Percentiles rank a stretch among this genome's conserved stretches.
Conservation (phyloP, 2,797 vertebrate genomes). For the Smutsia gigantea region DNA sequence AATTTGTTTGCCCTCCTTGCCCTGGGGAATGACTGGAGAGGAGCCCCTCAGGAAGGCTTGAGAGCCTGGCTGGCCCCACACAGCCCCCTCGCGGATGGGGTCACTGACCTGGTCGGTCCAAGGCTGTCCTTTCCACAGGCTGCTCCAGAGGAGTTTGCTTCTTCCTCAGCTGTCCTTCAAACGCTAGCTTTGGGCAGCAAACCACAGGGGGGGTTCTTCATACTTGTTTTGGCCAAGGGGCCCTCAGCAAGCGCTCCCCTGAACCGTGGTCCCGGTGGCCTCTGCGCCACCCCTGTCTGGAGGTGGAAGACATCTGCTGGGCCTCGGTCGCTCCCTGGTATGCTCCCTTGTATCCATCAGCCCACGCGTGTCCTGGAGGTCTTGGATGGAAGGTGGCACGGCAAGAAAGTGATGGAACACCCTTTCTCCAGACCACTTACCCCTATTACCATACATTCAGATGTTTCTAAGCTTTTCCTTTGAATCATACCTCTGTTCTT, state of each 20-base stretch:
- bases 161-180: background rate
- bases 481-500: background rate
- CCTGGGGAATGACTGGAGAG: background rate
- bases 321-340: background rate
- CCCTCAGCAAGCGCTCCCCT: background rate
- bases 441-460: background rate
- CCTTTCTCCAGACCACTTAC: background rate
- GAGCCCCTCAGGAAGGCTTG: background rate
- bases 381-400: background rate
- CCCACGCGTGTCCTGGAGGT: background rate
- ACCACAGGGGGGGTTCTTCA: background rate
- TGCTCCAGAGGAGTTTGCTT: background rate
- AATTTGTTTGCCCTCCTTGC: background rate
- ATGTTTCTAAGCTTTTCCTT: background rate
- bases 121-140: background rate
- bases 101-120: constrained; percentile 59
- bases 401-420: background rate
- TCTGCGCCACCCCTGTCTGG: too few relatives aligned
- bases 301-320: background rate
- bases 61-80: background rate
- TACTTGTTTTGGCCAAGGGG: background rate
- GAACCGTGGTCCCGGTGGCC: too few relatives aligned
- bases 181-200: background rate
- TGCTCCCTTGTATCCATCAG: background rate
- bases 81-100: background rate